Conservation (phyloP, 2,113 vertebrate species). For the Onychostoma macrolepis region DNA sequence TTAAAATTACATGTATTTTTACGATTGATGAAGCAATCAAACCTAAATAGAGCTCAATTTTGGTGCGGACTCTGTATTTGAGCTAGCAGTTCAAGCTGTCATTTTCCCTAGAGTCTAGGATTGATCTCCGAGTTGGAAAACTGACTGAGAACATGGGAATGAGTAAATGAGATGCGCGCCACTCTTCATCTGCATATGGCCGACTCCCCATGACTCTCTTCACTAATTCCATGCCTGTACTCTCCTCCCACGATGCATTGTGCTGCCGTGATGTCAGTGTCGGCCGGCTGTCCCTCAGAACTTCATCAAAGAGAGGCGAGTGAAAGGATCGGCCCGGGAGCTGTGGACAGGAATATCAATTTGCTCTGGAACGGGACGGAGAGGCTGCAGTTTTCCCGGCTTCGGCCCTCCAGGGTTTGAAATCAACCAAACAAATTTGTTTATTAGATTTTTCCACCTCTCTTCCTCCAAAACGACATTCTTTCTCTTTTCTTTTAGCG, state of each 20-base stretch:
- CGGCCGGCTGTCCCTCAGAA: conserved; percentile 60
- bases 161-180: conserved; percentile 24
- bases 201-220: conserved; percentile 9
- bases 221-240: conserved; percentile 34
- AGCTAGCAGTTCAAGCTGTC: neutral
- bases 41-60: neutral
- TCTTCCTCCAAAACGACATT: conserved; percentile 21
- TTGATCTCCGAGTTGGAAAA: neutral
- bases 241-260: conserved; percentile 73
- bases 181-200: conserved; percentile 37
- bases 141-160: neutral
- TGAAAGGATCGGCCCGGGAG: conserved; percentile 58
- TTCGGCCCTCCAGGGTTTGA: conserved; percentile 45
- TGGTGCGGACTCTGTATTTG: neutral
- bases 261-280: conserved; percentile 63
- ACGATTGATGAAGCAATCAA: neutral
- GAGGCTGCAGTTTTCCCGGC: conserved; percentile 59
- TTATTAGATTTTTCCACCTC: conserved; percentile 47
- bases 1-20: too few species aligned
- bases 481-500: neutral
- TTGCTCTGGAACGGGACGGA: conserved; percentile 15
- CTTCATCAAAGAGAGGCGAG: conserved; percentile 71
- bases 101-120: neutral
- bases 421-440: conserved; percentile 72
- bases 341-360: conserved; percentile 53